These are phyloP conservation scores for Drosophila busckii DNA, from an alignment of 1,140 invertebrate species.

Conservation along the genomic window DNA sequence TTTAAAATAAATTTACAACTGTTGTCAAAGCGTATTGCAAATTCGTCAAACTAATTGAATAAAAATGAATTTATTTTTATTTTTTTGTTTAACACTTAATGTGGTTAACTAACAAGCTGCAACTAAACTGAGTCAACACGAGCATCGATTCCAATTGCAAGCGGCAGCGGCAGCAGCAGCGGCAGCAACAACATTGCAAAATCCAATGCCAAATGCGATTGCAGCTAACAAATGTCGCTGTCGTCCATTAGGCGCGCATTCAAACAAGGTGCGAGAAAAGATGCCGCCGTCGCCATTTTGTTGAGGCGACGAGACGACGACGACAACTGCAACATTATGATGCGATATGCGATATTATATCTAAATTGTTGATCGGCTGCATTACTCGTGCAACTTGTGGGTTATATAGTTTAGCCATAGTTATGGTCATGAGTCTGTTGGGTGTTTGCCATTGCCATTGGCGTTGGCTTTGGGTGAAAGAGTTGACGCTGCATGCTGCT, in stretches of 20 bases:
- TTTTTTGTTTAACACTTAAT: too few relatives aligned
- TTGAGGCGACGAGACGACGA: constrained; percentile 11
- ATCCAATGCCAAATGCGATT: constrained; percentile 15
- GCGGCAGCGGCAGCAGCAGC: too few relatives aligned
- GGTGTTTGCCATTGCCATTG: constrained; percentile 13
- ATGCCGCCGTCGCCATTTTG: constrained; percentile 62
- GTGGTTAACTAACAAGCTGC: constrained; percentile 28
- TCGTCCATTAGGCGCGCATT: constrained; percentile 72
- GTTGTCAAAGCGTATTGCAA: too few relatives aligned
- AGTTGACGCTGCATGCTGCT: constrained; percentile 34
- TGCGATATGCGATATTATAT: constrained; percentile 77
- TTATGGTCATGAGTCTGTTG: constrained; percentile 50
- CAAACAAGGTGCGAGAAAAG: constrained; percentile 77
- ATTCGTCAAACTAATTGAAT: too few relatives aligned
- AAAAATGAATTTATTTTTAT: too few relatives aligned
- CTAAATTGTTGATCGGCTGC: constrained; percentile 76
- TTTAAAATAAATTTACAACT: too few relatives aligned
- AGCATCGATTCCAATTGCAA: constrained; percentile 10
- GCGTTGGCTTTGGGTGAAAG: constrained; percentile 55
- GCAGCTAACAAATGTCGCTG: constrained; percentile 64
- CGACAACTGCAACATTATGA: constrained; percentile 62
- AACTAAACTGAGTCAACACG: constrained; percentile 23
- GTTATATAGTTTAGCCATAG: constrained; percentile 51
- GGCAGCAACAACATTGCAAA: too few relatives aligned
- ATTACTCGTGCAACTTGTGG: constrained; percentile 32